Conservation (phyloP, 2,888 invertebrate genomes). For the Chymomyza procnemis region DNA sequence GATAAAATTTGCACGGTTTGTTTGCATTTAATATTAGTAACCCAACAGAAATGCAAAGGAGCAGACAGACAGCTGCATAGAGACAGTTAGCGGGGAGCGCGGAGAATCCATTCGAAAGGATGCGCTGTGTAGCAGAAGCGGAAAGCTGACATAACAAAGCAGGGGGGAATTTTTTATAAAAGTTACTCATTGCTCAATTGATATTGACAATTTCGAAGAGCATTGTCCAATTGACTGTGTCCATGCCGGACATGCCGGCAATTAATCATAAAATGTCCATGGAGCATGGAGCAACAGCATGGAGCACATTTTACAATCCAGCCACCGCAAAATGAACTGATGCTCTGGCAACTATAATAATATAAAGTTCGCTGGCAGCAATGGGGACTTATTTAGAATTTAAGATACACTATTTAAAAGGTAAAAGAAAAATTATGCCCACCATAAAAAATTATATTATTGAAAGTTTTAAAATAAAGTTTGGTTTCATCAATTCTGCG, state of each 20-base stretch:
- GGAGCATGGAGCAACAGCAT: no score
- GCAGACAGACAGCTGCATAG: no score
- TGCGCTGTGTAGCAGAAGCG: neutral
- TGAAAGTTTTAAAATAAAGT: no score
- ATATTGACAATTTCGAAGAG: neutral
- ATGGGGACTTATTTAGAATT: no score
- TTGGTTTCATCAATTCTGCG: no score
- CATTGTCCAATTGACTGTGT: neutral
- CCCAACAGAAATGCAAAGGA: neutral
- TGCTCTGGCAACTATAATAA: neutral
- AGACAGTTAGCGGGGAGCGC: no score
- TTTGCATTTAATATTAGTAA: slow-evolving; percentile 37
- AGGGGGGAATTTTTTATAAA: neutral
- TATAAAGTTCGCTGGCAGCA: no score
- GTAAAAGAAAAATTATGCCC: no score
- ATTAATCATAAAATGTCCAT: neutral
- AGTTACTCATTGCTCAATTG: neutral
- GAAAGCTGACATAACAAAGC: neutral
- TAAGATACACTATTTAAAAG: no score
- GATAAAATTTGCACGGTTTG: slow-evolving; percentile 38
- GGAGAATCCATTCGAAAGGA: neutral
- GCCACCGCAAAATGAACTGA: neutral
- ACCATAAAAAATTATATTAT: no score
- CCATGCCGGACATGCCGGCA: neutral
- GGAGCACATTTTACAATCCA: neutral